These are phyloP conservation scores for Trichacis sp. DNA, from an alignment of 2,888 invertebrate species.

Conservation along the genomic window DNA sequence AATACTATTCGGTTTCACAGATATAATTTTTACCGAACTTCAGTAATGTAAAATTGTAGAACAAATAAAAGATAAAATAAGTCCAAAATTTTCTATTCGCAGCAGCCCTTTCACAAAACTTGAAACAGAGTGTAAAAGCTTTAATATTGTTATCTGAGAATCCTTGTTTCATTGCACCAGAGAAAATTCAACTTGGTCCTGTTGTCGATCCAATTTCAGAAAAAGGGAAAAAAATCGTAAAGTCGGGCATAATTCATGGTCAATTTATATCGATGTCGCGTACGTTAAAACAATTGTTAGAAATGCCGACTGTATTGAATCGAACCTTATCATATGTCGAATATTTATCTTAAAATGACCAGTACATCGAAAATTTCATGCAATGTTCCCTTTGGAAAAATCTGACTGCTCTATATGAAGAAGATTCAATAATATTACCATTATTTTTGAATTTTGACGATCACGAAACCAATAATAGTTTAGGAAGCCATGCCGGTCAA, in stretches of 20 bases:
- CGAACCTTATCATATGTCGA: not conserved
- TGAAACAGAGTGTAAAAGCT: not conserved
- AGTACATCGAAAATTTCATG: not conserved
- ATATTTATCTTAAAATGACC: not conserved
- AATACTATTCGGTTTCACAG: too few species aligned
- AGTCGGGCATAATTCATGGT: not conserved
- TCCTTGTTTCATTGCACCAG: not conserved
- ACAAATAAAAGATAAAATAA: not conserved
- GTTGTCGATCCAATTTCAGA: not conserved
- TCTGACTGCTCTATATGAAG: not conserved
- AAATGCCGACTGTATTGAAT: too few species aligned
- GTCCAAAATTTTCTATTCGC: not conserved
- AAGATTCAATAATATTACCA: not conserved
- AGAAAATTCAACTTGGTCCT: not conserved
- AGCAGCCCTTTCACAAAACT: not conserved
- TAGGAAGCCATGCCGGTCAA: conserved; percentile 7
- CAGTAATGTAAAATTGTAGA: too few species aligned
- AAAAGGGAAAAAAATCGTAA: not conserved
- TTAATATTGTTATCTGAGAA: not conserved
- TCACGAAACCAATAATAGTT: not conserved
- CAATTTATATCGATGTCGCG: not conserved
- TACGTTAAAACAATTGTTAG: not conserved
- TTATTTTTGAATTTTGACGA: conserved; percentile 5
- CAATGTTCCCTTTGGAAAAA: conserved; percentile 9
- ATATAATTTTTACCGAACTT: too few species aligned